Evolutionary conservation across 2,888 invertebrate species (phyloP).

Genomic region (Papilio elwesi): DNA sequence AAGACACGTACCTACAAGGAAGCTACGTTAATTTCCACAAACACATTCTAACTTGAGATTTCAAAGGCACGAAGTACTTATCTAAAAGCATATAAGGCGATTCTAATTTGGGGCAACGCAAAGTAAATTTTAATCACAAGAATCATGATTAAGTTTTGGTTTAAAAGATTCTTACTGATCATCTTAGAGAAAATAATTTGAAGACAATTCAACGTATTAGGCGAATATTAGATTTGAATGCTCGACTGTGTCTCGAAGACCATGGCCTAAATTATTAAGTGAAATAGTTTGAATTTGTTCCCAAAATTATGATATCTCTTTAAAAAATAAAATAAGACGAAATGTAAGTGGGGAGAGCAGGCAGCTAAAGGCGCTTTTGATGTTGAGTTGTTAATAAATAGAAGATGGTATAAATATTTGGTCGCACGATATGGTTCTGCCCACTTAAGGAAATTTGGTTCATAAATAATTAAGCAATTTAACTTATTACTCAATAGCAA

Average conservation of each 20-base stretch:
- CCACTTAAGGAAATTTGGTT: background rate
- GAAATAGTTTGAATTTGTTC: background rate
- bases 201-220: too few species aligned
- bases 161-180: too few species aligned
- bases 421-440: background rate
- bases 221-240: too few species aligned
- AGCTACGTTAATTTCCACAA: background rate
- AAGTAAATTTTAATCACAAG: too few species aligned
- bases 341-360: background rate
- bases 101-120: background rate
- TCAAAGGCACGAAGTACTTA: background rate
- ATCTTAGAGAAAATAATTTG: too few species aligned
- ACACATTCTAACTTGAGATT: background rate
- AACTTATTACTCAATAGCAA: background rate
- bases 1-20: conserved; percentile 6
- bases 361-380: background rate
- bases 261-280: background rate
- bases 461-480: background rate
- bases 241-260: background rate
- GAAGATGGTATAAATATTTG: conserved; percentile 7
- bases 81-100: background rate
- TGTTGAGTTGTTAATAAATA: background rate
- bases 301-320: conserved; percentile 4
- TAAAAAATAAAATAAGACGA: conserved; percentile 8
- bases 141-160: too few species aligned